Evolutionary conservation across 2,888 invertebrate genomes (phyloP).

Genomic region (Macrophya alboannulata): DNA sequence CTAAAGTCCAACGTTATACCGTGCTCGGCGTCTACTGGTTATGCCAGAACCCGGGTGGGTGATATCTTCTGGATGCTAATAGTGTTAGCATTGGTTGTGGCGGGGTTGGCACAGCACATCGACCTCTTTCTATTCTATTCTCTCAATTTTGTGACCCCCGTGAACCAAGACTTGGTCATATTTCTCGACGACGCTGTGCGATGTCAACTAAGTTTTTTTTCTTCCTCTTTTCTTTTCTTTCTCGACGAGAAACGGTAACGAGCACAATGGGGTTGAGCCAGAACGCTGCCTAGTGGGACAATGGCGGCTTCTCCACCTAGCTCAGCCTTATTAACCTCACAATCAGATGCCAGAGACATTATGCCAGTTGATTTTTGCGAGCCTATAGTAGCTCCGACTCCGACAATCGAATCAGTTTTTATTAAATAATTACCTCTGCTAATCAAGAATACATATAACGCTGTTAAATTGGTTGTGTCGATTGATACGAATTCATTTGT

Average conservation of each 20-base stretch:
- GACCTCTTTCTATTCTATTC: conserved; percentile 13
- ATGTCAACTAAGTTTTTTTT: not conserved
- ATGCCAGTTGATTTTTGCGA: not conserved
- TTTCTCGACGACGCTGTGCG: not conserved
- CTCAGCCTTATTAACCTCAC: conserved; percentile 15
- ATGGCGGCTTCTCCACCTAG: conserved; percentile 10
- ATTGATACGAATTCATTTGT: not conserved
- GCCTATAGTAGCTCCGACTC: no score
- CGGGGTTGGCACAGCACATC: not conserved
- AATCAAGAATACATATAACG: not conserved
- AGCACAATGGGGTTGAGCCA: not conserved
- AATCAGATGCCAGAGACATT: conserved; percentile 12
- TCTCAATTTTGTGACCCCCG: not conserved
- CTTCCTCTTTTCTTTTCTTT: not conserved
- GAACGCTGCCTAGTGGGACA: conserved; percentile 18
- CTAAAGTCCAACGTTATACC: conserved; percentile 16
- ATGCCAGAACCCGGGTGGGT: not conserved
- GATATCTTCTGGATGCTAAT: not conserved
- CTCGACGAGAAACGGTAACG: not conserved
- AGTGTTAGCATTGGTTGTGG: not conserved
- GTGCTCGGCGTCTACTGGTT: not conserved
- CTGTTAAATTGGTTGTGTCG: not conserved
- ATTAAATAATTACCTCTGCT: not conserved
- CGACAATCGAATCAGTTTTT: not conserved
- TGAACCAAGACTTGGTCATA: not conserved